phyloP scores from a whole-genome alignment of 2,888 invertebrate genomes.

The Biston betularia region DNA sequence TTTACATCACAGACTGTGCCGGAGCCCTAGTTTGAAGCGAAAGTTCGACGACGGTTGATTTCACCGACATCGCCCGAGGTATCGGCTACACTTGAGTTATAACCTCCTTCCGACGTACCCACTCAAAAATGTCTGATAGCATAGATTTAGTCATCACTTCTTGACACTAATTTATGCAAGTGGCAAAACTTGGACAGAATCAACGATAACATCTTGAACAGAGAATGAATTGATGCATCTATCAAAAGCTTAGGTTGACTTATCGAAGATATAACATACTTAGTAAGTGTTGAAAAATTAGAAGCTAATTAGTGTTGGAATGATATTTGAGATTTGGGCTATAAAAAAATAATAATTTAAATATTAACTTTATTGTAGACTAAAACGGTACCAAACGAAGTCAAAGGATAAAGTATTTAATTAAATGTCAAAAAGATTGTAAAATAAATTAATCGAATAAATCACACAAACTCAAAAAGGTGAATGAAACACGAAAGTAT shows the following conservation, averaged over 20 bases:
- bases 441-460: too few relatives aligned
- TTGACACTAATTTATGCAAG: constrained; percentile 23
- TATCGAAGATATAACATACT: too few relatives aligned
- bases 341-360: too few relatives aligned
- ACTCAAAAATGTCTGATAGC: constrained; percentile 16
- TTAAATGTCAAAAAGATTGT: too few relatives aligned
- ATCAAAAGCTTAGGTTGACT: background rate
- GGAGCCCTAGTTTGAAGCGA: constrained; percentile 49
- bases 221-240: constrained; percentile 5
- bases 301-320: too few relatives aligned
- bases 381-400: too few relatives aligned
- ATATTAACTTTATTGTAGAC: too few relatives aligned
- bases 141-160: constrained; percentile 17
- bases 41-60: constrained; percentile 54
- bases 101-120: constrained; percentile 39
- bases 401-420: too few relatives aligned
- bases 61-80: constrained; percentile 46
- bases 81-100: constrained; percentile 30
- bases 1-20: constrained; percentile 52
- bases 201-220: background rate
- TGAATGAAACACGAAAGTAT: too few relatives aligned
- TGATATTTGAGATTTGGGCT: too few relatives aligned
- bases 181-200: constrained; percentile 5
- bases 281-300: too few relatives aligned
- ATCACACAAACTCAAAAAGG: too few relatives aligned